Percentiles rank a stretch among this genome's conserved stretches.
Evolutionary conservation across 2,888 invertebrate genomes (phyloP).

Genomic region (Drosophila stalkeri): DNA sequence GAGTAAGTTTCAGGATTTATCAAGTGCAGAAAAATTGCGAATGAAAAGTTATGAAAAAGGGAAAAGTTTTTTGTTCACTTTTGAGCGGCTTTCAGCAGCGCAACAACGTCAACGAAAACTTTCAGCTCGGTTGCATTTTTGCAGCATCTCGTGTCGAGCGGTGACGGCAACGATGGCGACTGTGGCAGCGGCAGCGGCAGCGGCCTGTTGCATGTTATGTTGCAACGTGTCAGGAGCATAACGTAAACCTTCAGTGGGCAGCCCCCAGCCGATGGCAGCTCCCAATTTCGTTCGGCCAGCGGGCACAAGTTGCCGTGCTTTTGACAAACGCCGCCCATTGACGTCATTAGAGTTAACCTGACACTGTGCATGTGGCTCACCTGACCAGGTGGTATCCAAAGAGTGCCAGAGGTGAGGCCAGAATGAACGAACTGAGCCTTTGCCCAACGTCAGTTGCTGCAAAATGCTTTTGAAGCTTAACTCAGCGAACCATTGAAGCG

Average conservation of each 20-base stretch:
- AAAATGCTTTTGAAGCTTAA: slow-evolving; percentile 60
- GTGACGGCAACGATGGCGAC: slow-evolving; percentile 20
- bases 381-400: slow-evolving; percentile 2
- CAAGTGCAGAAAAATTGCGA: slow-evolving; percentile 4
- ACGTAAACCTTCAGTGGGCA: slow-evolving; percentile 17
- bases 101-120: slow-evolving; percentile 33
- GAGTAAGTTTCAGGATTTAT: neutral
- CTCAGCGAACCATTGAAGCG: slow-evolving; percentile 51
- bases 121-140: slow-evolving; percentile 50
- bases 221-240: slow-evolving; percentile 70
- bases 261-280: neutral
- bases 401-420: neutral
- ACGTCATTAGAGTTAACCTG: slow-evolving; percentile 56
- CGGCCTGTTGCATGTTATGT: slow-evolving; percentile 72
- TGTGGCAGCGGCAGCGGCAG: slow-evolving; percentile 42
- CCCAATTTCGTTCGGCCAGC: slow-evolving; percentile 9
- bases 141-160: slow-evolving; percentile 33
- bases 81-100: slow-evolving; percentile 30
- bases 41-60: slow-evolving; percentile 21
- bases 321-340: slow-evolving; percentile 57
- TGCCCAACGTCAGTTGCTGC: slow-evolving; percentile 30
- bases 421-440: neutral
- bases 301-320: slow-evolving; percentile 24
- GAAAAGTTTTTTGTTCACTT: slow-evolving; percentile 23
- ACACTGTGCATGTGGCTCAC: slow-evolving; percentile 17